Evolutionary conservation across 2,113 vertebrate species (phyloP).

Genomic region (Bubalus kerabau): DNA sequence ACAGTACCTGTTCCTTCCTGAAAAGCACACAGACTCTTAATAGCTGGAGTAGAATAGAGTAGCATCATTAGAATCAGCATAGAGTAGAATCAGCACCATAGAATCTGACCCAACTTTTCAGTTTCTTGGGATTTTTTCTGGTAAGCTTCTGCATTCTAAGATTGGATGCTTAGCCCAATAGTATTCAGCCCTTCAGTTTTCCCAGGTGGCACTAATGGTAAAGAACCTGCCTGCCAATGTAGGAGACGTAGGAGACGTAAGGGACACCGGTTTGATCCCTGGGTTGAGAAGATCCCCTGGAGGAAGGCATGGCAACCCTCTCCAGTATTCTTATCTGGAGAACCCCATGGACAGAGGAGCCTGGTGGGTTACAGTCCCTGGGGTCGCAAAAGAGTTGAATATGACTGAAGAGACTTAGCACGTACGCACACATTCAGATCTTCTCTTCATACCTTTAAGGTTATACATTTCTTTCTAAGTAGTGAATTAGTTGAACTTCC

Average conservation of each 20-base stretch:
- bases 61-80: not conserved
- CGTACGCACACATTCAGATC: accelerated
- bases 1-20: not conserved
- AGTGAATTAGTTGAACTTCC: not conserved
- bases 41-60: not conserved
- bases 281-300: not conserved
- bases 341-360: not conserved
- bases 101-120: not conserved
- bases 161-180: not conserved
- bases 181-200: not conserved
- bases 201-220: not conserved
- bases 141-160: not conserved
- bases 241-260: not conserved
- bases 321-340: not conserved
- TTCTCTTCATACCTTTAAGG: not conserved
- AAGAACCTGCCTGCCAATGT: not conserved
- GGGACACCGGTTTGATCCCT: not conserved
- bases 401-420: not conserved
- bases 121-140: not conserved
- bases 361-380: not conserved
- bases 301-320: not conserved
- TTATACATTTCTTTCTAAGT: not conserved
- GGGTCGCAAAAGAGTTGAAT: not conserved
- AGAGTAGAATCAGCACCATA: not conserved
- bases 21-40: not conserved